Evolutionary conservation across 2,113 vertebrate genomes (phyloP).

Genomic region (Crotophaga sulcirostris): DNA sequence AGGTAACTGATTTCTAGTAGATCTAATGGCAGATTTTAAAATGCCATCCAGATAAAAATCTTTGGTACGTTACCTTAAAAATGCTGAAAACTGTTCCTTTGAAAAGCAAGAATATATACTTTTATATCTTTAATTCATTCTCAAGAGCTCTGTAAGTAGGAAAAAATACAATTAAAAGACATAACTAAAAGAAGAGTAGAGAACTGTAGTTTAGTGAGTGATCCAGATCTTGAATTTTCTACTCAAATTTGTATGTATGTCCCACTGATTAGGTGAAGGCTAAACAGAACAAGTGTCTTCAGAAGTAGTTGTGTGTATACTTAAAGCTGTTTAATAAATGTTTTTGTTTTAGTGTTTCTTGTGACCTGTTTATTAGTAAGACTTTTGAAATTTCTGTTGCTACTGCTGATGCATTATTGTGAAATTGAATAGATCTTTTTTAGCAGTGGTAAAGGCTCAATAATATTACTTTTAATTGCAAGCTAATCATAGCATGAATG

Average conservation of each 20-base stretch:
- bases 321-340: neutral
- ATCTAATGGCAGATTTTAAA: neutral
- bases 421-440: neutral
- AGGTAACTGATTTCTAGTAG: conserved; percentile 72
- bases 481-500: conserved; percentile 25
- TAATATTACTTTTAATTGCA: neutral
- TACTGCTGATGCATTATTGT: neutral
- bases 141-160: neutral
- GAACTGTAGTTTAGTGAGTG: neutral
- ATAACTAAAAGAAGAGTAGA: neutral
- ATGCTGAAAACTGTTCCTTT: neutral
- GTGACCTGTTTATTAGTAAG: neutral
- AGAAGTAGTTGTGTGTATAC: neutral
- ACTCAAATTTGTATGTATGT: neutral
- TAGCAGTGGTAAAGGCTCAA: neutral
- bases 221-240: neutral
- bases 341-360: neutral
- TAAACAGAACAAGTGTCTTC: neutral
- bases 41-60: neutral
- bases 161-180: neutral
- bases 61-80: neutral
- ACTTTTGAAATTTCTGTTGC: neutral
- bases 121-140: neutral
- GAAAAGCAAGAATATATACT: neutral
- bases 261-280: neutral